These are phyloP conservation scores for Lasioglossum marginatum DNA, from an alignment of 2,888 invertebrate genomes.

Conservation along the genomic window DNA sequence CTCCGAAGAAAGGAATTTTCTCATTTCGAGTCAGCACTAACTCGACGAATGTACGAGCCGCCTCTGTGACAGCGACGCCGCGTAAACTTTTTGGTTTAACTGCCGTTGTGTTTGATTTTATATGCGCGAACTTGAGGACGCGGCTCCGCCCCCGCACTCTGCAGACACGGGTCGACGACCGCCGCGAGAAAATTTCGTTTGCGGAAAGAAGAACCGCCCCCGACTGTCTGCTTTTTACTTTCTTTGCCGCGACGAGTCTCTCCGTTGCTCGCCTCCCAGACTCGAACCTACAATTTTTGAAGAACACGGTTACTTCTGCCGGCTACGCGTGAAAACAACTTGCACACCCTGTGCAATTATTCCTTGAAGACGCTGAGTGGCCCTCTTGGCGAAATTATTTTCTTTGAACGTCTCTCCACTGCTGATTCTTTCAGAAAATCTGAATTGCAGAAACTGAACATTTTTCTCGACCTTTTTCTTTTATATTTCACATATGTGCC, in stretches of 20 bases:
- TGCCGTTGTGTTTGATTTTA: constrained; percentile 54
- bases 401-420: background rate
- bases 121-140: constrained; percentile 54
- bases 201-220: constrained; percentile 29
- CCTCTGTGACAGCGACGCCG: constrained; percentile 41
- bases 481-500: too few species aligned
- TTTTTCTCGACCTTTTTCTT: too few species aligned
- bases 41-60: constrained; percentile 56
- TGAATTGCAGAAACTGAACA: too few species aligned
- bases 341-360: background rate
- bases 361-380: background rate
- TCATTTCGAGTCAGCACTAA: constrained; percentile 62
- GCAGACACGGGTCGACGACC: constrained; percentile 53
- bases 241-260: background rate
- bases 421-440: too few species aligned
- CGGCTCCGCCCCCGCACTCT: background rate
- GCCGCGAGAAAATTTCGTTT: constrained; percentile 42
- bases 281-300: background rate
- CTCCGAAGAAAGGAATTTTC: constrained; percentile 67
- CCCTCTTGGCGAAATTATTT: background rate
- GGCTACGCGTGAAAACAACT: background rate
- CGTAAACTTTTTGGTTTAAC: constrained; percentile 69
- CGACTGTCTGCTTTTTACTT: background rate
- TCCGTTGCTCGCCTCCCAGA: background rate
- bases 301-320: background rate